Evolutionary conservation across 2,113 vertebrate genomes (phyloP), one percentile per base, ranked within the genome.

Genomic region (Ailuropoda melanoleuca): DNA sequence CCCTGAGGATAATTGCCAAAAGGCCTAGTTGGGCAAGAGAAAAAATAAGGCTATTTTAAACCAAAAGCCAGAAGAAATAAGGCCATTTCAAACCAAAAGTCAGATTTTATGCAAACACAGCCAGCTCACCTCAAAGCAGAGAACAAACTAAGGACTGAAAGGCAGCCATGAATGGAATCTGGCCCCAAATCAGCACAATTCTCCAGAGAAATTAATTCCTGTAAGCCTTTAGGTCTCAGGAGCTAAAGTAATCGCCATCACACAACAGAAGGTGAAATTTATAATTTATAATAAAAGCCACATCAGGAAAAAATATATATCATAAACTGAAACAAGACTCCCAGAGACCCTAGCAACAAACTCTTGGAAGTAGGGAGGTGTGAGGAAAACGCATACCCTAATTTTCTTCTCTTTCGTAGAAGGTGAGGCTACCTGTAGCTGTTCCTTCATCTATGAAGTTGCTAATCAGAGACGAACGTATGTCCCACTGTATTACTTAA

Each of bases 331-430:
- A 74, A 92, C 15, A 89, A 95, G 94, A 94, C 24, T 66, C 55
- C 39, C 48, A 92, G 21, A 92, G 26, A 56, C 9, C 19, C 68
- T 74, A 64, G 34, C 64, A 81, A 97, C 34, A 97, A 92, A 95
- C 78, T 58, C 17, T 74, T 58, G 21, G 21, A n/a, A 18, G 23
- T 34, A 34, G 55, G 12, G 21, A 78, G 46, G 18, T 15, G 0
- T 56, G 46, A 80, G 21, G 4, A 83, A 75, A 92, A 13, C 0
- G 4, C 34, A 21, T 29, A 3, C 6, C 4, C 6, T 78, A 29
- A 83, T 88, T 37, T 83, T 92, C 23, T 93, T 50, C 12, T n/a
- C 14, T 86, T 64, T 87, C 66, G n/a, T 23, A 12, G 31, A 6
- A 70, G 4, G n/a, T 62, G 11, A 62, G 18, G 48, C 14, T 78